Percentiles rank a stretch among this genome's conserved stretches.
These are phyloP conservation scores for Trichopria drosophilae DNA, from an alignment of 2,888 invertebrate genomes.

Conservation along the genomic window DNA sequence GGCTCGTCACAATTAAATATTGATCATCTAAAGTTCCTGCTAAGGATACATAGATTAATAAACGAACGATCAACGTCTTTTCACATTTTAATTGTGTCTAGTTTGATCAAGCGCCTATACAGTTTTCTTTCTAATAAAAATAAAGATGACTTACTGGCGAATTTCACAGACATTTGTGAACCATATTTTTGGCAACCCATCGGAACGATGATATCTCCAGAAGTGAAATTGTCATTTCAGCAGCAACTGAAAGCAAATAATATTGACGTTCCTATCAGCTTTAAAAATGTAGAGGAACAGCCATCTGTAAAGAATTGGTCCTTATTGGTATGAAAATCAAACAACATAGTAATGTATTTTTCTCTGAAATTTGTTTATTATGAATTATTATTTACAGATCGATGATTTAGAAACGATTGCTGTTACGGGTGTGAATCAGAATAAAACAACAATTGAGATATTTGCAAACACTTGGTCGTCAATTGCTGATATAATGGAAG, in stretches of 20 bases:
- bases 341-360: not conserved
- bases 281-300: constrained; percentile 37
- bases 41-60: constrained; percentile 42
- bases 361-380: not conserved
- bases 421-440: constrained; percentile 14
- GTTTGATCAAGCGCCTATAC: constrained; percentile 47
- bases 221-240: constrained; percentile 34
- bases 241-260: constrained; percentile 24
- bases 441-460: constrained; percentile 30
- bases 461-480: constrained; percentile 43
- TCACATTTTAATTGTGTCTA: constrained; percentile 42
- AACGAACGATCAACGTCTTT: constrained; percentile 38
- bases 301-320: constrained; percentile 44
- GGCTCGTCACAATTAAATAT: constrained; percentile 44
- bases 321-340: constrained; percentile 40
- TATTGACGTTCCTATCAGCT: constrained; percentile 21
- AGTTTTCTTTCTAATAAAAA: constrained; percentile 41
- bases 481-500: constrained; percentile 37
- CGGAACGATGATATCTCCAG: constrained; percentile 27
- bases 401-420: constrained; percentile 21
- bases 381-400: constrained; percentile 18
- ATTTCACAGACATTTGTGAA: constrained; percentile 31
- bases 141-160: constrained; percentile 35
- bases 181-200: constrained; percentile 30
- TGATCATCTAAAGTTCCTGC: constrained; percentile 45